A percentile compares a stretch with the other conserved stretches of the same genome.
These are phyloP conservation scores for Proterorhinus semilunaris DNA, from an alignment of 2,113 vertebrate species.

Conservation along the genomic window DNA sequence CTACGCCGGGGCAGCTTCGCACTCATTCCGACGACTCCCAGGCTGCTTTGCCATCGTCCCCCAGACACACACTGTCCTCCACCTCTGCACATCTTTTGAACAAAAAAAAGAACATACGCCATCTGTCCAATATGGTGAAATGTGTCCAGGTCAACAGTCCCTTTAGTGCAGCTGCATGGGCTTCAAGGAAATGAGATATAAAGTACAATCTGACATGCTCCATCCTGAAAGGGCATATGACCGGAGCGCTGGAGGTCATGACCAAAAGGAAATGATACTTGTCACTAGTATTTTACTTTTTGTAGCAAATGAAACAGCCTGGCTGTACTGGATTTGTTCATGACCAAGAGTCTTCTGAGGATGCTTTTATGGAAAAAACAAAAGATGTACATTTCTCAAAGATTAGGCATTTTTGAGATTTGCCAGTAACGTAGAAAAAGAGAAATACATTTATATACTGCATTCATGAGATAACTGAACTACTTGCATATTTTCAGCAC, in stretches of 20 bases:
- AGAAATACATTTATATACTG: no score
- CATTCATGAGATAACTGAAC: not conserved
- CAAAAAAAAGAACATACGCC: slow-evolving; percentile 57
- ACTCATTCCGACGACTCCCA: slow-evolving; percentile 55
- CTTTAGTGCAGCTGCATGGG: slow-evolving; percentile 46
- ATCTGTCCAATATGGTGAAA: slow-evolving; percentile 59
- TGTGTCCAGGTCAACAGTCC: slow-evolving; percentile 60
- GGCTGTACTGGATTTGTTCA: not conserved
- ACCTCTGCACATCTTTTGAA: slow-evolving; percentile 57
- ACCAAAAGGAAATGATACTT: slow-evolving; percentile 30
- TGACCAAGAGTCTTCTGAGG: slow-evolving; percentile 20
- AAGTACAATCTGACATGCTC: slow-evolving; percentile 32
- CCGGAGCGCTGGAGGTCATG: slow-evolving; percentile 25
- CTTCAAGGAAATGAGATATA: slow-evolving; percentile 57
- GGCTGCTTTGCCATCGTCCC: slow-evolving; percentile 37
- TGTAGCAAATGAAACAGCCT: slow-evolving; percentile 6
- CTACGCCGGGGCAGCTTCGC: slow-evolving; percentile 35
- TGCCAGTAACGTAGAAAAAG: no score
- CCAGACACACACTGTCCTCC: slow-evolving; percentile 44
- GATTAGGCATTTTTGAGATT: no score
- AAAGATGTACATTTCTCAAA: not conserved
- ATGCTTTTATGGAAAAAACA: slow-evolving; percentile 4
- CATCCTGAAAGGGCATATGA: slow-evolving; percentile 16
- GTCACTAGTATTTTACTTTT: slow-evolving; percentile 15
- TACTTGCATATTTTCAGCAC: not conserved